Base-by-base conservation (phyloP, 2,888 invertebrate genomes). In the Pyrochroa serraticornis region DNA sequence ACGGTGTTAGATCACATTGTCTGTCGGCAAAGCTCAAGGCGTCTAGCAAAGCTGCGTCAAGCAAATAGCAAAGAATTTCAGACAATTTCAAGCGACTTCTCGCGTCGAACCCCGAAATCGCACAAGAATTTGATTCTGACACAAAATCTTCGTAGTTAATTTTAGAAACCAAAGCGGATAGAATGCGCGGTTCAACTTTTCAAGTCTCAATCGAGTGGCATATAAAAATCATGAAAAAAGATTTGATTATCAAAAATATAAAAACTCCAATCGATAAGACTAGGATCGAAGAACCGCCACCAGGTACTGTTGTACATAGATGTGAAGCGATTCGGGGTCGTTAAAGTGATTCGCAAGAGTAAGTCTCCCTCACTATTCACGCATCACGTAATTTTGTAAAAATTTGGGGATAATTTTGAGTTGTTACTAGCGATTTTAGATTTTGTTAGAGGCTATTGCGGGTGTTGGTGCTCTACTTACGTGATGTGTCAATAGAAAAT, bases 21-120 rank as follows among this genome's bases (percentile, higher is more conserved):
- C 71, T 73, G 73, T 75, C 73, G 73, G 76, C 76, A 65, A 76
- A 74, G 72, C 73, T 64, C 63, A 63, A 67, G 70, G 74, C 72
- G 65, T 66, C 62, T 71, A 67, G 75, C 74, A 69, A 67, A 75
- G 74, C 75, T 65, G 69, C 71, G 60, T 60, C 60, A 68, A 72
- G 71, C 71, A 60, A 51, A 50, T 67, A 71, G 71, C 69, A 67
- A 68, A 63, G 58, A 56, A 60, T 49, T 49, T 55, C 44, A 53
- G 45, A 45, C 42, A 49, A 48, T 38, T 41, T 38, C 38, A 56
- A 57, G 57, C 51, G 51, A 51, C 36, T 34, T 22, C 22, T 22
- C 22, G 22, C 22, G 22, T 22, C 22, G 5, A 22, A 22, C 22
- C 22, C 22, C 22, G 22, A 22, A 22, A 22, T 22, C 10, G 10